phyloP scores from a whole-genome alignment of 2,888 invertebrate genomes.

The Nesidiocoris tenuis region DNA sequence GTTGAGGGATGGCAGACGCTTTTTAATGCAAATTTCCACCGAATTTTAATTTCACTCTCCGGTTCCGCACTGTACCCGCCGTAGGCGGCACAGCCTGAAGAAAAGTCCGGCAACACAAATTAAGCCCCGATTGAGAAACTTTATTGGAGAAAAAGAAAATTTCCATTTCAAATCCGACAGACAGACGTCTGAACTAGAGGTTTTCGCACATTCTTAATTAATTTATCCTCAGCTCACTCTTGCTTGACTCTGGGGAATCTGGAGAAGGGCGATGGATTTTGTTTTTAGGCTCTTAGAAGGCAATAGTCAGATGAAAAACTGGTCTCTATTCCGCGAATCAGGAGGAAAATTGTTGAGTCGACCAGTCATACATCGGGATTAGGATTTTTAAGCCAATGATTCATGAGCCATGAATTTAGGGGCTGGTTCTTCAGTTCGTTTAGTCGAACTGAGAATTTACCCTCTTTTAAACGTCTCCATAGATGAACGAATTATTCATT shows the following conservation, averaged over 20 bases:
- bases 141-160: constrained; percentile 18
- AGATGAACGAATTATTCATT: no score
- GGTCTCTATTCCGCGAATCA: no score
- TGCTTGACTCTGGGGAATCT: constrained; percentile 2
- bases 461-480: no score
- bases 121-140: constrained; percentile 15
- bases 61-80: not conserved
- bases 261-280: no score
- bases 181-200: constrained; percentile 12
- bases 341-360: no score
- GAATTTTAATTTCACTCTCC: not conserved
- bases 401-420: no score
- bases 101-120: not conserved
- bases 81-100: not conserved
- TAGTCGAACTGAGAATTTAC: no score
- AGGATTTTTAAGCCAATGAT: no score
- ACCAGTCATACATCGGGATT: no score
- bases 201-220: constrained; percentile 29
- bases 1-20: not conserved
- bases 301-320: no score
- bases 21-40: not conserved
- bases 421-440: no score
- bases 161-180: constrained; percentile 22
- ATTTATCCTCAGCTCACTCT: constrained; percentile 12
- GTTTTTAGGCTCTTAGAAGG: no score